These are phyloP conservation scores for Incurvaria masculella DNA, from an alignment of 2,888 invertebrate genomes.

Conservation along the genomic window DNA sequence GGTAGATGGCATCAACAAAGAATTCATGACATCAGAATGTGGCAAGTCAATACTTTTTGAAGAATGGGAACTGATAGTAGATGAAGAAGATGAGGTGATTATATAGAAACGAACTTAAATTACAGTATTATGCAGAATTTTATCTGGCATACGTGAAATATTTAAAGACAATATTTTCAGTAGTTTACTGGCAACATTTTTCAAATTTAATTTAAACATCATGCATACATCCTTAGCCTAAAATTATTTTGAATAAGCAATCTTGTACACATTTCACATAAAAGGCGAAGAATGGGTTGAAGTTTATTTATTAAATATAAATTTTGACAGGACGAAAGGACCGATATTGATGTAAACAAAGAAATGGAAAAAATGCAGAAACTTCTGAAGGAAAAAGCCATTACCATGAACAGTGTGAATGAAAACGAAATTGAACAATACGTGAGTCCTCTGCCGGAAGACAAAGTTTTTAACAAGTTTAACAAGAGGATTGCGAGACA, in stretches of 20 bases:
- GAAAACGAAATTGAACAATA: constrained; percentile 70
- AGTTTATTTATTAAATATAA: constrained; percentile 1
- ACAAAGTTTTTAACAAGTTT: constrained; percentile 77
- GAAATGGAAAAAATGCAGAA: constrained; percentile 43
- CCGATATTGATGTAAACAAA: constrained; percentile 47
- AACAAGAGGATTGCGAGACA: constrained; percentile 64
- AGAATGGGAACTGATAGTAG: constrained; percentile 61
- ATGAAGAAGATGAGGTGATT: constrained; percentile 50
- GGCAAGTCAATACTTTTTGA: constrained; percentile 51
- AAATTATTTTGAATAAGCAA: too few relatives aligned
- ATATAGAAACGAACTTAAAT: too few relatives aligned
- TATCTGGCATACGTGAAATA: too few relatives aligned
- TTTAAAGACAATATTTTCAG: too few relatives aligned
- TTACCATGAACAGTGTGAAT: constrained; percentile 59
- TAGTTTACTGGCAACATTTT: too few relatives aligned
- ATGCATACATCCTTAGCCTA: too few relatives aligned
- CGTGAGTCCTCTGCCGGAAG: constrained; percentile 58
- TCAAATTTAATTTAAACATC: too few relatives aligned
- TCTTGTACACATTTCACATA: too few relatives aligned
- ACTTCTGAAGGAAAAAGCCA: constrained; percentile 55
- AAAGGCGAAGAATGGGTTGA: too few relatives aligned
- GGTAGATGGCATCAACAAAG: not conserved
- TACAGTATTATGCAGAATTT: too few relatives aligned
- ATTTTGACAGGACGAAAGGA: constrained; percentile 30
- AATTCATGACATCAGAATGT: constrained; percentile 29